Base-by-base conservation (phyloP, 2,888 invertebrate species). In the Leuctra nigra region DNA sequence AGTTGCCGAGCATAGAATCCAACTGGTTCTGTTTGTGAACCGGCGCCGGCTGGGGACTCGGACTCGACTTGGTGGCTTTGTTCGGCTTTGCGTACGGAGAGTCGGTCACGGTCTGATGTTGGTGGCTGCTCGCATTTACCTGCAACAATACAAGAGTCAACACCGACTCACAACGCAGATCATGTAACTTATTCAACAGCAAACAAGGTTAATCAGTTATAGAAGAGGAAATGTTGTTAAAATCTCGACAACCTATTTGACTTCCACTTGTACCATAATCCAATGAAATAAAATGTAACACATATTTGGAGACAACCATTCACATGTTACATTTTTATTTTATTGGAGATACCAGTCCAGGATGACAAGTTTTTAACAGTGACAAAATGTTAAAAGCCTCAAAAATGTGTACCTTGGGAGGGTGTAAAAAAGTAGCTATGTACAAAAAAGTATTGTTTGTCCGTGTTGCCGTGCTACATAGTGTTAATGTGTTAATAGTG, bases 1-100 rank as follows among this genome's bases (percentile, higher is more conserved):
- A 80, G 65, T 87, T 91, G 65, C 93, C 94, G 73, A 95, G 87
- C 94, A 95, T 95, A 73, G 86, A 86, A 75, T 91, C 80, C 77
- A 87, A 80, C 73, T 86, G 83, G 67, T 82, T 79, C 76, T 81
- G 80, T 61, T 77, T 59, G 55, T 47, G n/a, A 20, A 56, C 35
- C 29, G 44, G 24, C 24, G 47, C 38, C 33, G 47, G 48, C 74
- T 77, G 75, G 66, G 77, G 76, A 68, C 75, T 77, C 66, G 76
- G 77, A 66, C 79, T 80, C 65, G 79, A 71, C 64, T 72, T 73
- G 61, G 72, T 75, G 33, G 80, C 80, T 69, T 80, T 79, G 69
- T 77, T 80, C 52, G 81, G 81, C 66, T 81, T 83, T 63, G 84
- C 85, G 84, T 86, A 85, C 54, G 79, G 77, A 41, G 80, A 79